Percentiles rank a stretch among this genome's conserved stretches.
Conservation (phyloP, 2,113 vertebrate species). For the Antigone vipio region DNA sequence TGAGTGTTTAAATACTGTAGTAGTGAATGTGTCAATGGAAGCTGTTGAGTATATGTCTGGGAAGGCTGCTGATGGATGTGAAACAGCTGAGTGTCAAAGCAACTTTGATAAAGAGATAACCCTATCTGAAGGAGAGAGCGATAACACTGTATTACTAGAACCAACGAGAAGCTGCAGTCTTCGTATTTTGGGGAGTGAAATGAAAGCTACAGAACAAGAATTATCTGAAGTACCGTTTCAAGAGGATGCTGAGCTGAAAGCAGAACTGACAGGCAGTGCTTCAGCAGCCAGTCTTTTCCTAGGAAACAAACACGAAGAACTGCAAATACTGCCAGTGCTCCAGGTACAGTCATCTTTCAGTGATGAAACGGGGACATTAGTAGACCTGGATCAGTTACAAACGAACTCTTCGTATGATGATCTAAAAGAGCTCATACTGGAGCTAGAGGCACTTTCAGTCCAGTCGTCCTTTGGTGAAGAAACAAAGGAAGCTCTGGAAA, state of each 20-base stretch:
- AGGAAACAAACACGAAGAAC: not conserved
- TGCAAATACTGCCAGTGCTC: not conserved
- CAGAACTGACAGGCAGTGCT: not conserved
- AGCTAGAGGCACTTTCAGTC: not conserved
- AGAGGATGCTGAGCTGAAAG: not conserved
- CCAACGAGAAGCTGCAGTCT: not conserved
- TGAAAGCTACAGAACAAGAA: not conserved
- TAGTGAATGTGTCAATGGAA: not conserved
- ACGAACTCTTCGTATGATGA: not conserved
- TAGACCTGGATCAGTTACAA: not conserved
- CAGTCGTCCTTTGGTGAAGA: not conserved
- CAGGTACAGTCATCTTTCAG: not conserved
- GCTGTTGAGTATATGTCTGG: not conserved
- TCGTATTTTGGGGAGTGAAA: not conserved
- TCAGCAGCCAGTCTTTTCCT: not conserved
- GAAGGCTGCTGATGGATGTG: not conserved
- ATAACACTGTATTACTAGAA: not conserved
- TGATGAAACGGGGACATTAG: not conserved
- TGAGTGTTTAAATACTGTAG: not conserved
- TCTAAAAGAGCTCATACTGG: not conserved
- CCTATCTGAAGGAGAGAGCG: not conserved
- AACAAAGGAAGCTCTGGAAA: not conserved
- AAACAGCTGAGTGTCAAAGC: not conserved
- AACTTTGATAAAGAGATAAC: not conserved
- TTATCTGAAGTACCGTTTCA: not conserved